A percentile compares a stretch with the other conserved stretches of the same genome.
Conservation (phyloP, 2,113 vertebrate genomes). For the Charadrius vociferus region DNA sequence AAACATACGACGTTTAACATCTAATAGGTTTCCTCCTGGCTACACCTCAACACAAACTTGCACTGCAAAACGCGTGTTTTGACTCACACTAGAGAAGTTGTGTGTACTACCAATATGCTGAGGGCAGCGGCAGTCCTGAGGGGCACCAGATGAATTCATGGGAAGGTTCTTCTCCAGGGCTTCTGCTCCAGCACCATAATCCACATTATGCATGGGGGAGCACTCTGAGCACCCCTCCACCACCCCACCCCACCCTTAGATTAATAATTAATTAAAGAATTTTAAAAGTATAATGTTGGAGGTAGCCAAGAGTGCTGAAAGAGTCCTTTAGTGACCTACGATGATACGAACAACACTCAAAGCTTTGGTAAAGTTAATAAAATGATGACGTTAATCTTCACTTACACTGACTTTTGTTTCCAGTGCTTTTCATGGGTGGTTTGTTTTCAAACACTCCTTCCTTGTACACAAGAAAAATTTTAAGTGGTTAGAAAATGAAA, state of each 20-base stretch:
- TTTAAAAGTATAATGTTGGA: neutral
- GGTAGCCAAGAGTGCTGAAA: neutral
- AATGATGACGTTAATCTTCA: neutral
- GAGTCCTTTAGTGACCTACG: neutral
- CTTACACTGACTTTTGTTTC: neutral
- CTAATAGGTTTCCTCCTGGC: too few relatives aligned
- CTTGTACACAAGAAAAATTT: constrained; percentile 4
- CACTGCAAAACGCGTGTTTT: too few relatives aligned
- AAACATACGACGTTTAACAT: too few relatives aligned
- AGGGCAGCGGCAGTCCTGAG: neutral
- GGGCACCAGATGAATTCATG: neutral
- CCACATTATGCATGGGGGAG: too few relatives aligned
- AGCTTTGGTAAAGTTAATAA: neutral
- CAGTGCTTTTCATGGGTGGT: neutral
- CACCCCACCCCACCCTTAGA: too few relatives aligned
- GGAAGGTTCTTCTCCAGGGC: neutral
- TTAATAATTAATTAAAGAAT: neutral
- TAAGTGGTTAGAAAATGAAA: constrained; percentile 24
- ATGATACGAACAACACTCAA: neutral
- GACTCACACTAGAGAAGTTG: too few relatives aligned
- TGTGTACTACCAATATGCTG: neutral
- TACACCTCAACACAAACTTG: too few relatives aligned
- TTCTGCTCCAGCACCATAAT: neutral
- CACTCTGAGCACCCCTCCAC: neutral
- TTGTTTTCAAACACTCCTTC: constrained; percentile 31